Conservation (phyloP, 2,113 vertebrate genomes). For the western clawed frog (Xenopus tropicalis) region DNA sequence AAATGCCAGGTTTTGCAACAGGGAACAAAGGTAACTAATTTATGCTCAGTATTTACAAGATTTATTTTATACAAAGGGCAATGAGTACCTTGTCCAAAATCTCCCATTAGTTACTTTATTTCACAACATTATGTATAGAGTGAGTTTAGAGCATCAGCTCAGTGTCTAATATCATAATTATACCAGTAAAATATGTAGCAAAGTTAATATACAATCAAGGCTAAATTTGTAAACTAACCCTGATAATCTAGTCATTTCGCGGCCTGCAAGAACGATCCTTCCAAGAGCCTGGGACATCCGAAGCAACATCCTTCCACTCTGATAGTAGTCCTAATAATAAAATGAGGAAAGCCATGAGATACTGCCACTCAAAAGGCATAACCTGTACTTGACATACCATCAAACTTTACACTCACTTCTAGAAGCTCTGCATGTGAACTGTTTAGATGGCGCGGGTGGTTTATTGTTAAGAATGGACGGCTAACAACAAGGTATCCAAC, state of each 20-base stretch:
- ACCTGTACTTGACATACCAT: neutral
- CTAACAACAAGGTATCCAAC: conserved; percentile 96
- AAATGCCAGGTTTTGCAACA: no score
- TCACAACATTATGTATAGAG: no score
- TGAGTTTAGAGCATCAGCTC: no score
- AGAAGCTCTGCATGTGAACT: conserved; percentile 88
- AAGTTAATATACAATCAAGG: no score
- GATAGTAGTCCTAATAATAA: conserved; percentile 87
- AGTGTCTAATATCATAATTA: no score
- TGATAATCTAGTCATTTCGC: conserved; percentile 94
- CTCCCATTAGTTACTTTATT: no score
- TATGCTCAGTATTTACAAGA: no score
- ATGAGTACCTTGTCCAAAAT: no score
- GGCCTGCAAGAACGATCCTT: conserved; percentile 90
- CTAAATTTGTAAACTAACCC: conserved; percentile 73
- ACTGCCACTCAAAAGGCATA: neutral
- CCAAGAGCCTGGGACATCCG: conserved; percentile 95
- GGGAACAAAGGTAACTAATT: no score
- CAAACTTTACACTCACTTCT: conserved; percentile 71
- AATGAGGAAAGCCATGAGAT: conserved; percentile 9
- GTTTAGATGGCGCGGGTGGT: conserved; percentile 79
- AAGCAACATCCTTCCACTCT: conserved; percentile 95
- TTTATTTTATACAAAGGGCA: no score
- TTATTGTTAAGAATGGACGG: conserved; percentile 80
- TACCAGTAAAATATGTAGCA: no score